Evolutionary conservation across 1,140 invertebrate species (phyloP).

Genomic region (Pogonomyrmex barbatus): DNA sequence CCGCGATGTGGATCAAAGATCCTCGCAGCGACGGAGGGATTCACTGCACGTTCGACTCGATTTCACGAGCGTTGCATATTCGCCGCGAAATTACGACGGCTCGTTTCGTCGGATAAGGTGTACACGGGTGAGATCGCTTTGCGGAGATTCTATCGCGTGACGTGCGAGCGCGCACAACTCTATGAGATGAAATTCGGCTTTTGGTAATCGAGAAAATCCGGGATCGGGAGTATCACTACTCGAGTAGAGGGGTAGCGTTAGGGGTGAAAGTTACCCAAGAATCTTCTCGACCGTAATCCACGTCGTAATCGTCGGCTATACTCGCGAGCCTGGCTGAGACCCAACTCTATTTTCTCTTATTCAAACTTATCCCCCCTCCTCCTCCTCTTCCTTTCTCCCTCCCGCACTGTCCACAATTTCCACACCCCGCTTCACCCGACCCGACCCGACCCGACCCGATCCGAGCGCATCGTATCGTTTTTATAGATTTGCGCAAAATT

Average conservation of each 20-base stretch:
- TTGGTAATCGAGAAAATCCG: conserved; percentile 61
- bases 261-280: conserved; percentile 55
- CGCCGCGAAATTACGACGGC: conserved; percentile 36
- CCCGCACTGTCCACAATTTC: not conserved
- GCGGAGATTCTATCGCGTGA: conserved; percentile 49
- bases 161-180: conserved; percentile 45
- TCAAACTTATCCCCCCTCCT: not conserved
- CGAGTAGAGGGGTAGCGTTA: conserved; percentile 18
- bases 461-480: conserved; percentile 41
- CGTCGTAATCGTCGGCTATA: conserved; percentile 61
- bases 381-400: not conserved
- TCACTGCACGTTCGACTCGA: not conserved
- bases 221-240: conserved; percentile 30
- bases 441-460: not conserved
- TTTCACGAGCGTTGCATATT: conserved; percentile 49
- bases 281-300: conserved; percentile 64
- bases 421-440: conserved; percentile 16
- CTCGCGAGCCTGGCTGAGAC: conserved; percentile 62
- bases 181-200: conserved; percentile 59
- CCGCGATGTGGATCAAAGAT: not conserved
- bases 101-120: conserved; percentile 52
- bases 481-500: conserved; percentile 59
- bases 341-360: conserved; percentile 76
- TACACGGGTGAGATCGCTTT: conserved; percentile 56
- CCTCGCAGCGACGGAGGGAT: not conserved